A percentile compares a stretch with the other conserved stretches of the same genome.
Evolutionary conservation across 2,797 vertebrate species (phyloP).

Genomic region (Aythya fuligula): DNA sequence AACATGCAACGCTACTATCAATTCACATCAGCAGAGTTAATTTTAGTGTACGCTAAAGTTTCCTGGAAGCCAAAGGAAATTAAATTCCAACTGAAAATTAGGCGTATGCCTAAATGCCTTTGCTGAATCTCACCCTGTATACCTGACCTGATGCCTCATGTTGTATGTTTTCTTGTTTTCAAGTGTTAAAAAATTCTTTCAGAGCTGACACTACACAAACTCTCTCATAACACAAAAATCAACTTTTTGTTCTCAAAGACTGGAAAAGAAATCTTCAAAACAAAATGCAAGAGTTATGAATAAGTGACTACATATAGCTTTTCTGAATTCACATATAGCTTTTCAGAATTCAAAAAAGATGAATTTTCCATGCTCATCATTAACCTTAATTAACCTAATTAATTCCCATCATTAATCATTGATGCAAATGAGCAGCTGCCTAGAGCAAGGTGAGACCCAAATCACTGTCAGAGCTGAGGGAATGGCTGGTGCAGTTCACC

Average conservation of each 20-base stretch:
- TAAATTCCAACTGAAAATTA: not conserved
- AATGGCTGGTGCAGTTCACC: not conserved
- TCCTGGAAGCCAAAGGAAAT: not conserved
- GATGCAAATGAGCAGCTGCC: not conserved
- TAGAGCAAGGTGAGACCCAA: not conserved
- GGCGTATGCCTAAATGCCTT: not conserved
- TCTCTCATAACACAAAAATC: not conserved
- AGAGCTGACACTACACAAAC: not conserved
- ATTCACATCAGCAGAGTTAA: not conserved
- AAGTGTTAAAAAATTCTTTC: not conserved
- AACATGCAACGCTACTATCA: not conserved
- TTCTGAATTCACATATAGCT: not conserved
- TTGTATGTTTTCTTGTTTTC: not conserved
- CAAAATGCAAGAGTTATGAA: not conserved
- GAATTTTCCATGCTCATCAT: not conserved
- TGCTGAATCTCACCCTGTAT: not conserved
- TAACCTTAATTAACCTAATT: slow-evolving; percentile 1
- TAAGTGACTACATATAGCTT: not conserved
- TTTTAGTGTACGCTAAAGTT: not conserved
- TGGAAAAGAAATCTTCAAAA: not conserved
- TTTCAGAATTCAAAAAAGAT: not conserved
- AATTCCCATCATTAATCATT: not conserved
- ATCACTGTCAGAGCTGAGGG: not conserved
- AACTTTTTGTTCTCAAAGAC: not conserved
- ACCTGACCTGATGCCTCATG: not conserved